phyloP scores from a whole-genome alignment of 2,888 invertebrate species.

The Trachelus iudaicus region DNA sequence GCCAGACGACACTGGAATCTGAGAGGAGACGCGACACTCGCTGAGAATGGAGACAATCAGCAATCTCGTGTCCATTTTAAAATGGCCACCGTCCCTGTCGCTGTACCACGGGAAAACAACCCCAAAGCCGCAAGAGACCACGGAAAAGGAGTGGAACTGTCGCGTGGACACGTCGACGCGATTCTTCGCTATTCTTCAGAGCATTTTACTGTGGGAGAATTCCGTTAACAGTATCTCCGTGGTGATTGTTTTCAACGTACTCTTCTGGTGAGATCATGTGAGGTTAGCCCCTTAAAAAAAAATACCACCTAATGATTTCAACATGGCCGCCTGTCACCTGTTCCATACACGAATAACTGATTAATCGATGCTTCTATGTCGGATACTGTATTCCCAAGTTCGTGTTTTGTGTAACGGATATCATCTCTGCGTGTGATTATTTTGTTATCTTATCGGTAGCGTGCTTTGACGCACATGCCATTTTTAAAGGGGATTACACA shows the following conservation, averaged over 20 bases:
- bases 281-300: not conserved
- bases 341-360: not conserved
- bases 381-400: not conserved
- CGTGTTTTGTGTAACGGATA: not conserved
- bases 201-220: slow-evolving; percentile 56
- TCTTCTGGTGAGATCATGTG: slow-evolving; percentile 53
- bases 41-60: not conserved
- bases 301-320: not conserved
- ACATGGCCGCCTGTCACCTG: not conserved
- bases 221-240: slow-evolving; percentile 55
- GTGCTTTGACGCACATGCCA: not conserved
- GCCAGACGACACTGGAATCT: not conserved
- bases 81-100: not conserved
- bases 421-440: not conserved
- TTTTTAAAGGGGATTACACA: not conserved
- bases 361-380: not conserved
- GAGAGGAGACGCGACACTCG: not conserved
- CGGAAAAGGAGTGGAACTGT: not conserved
- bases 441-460: not conserved
- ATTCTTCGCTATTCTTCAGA: slow-evolving; percentile 47
- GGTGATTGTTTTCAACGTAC: slow-evolving; percentile 53
- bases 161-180: slow-evolving; percentile 30
- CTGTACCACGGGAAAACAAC: not conserved
- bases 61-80: not conserved
- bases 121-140: not conserved